phyloP scores from a whole-genome alignment of 2,888 invertebrate species.

The Pyralis farinalis region DNA sequence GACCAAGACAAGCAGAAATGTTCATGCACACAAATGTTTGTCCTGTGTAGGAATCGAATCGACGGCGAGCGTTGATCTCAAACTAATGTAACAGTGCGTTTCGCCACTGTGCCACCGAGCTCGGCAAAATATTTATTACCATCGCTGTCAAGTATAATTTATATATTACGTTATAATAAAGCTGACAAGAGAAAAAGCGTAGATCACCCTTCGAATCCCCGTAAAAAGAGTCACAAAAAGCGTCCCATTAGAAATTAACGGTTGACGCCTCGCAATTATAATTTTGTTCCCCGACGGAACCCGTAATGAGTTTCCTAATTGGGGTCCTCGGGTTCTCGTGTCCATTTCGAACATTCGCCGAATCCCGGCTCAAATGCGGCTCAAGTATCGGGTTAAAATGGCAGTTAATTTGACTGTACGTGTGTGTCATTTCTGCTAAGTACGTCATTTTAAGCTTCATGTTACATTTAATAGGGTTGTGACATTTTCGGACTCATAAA shows the following conservation, averaged over 20 bases:
- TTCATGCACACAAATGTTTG: too few relatives aligned
- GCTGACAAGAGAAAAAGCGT: neutral
- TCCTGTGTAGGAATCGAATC: too few relatives aligned
- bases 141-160: too few relatives aligned
- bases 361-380: slow-evolving; percentile 24
- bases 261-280: slow-evolving; percentile 22
- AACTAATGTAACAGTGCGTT: too few relatives aligned
- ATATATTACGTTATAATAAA: too few relatives aligned
- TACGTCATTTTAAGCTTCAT: slow-evolving; percentile 3
- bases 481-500: too few relatives aligned
- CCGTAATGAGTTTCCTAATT: slow-evolving; percentile 53
- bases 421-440: slow-evolving; percentile 5
- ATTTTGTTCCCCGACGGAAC: slow-evolving; percentile 32
- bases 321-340: slow-evolving; percentile 33
- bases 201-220: neutral
- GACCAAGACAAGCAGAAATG: too few relatives aligned
- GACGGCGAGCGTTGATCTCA: too few relatives aligned
- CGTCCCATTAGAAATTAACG: slow-evolving; percentile 11
- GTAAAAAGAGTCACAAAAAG: slow-evolving; percentile 6
- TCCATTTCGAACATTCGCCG: slow-evolving; percentile 29
- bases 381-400: slow-evolving; percentile 12
- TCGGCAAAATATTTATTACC: too few relatives aligned
- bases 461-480: neutral
- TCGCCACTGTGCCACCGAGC: too few relatives aligned
- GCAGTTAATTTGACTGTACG: slow-evolving; percentile 19